phyloP scores from a whole-genome alignment of 2,797 vertebrate genomes.

The Diceros bicornis region DNA sequence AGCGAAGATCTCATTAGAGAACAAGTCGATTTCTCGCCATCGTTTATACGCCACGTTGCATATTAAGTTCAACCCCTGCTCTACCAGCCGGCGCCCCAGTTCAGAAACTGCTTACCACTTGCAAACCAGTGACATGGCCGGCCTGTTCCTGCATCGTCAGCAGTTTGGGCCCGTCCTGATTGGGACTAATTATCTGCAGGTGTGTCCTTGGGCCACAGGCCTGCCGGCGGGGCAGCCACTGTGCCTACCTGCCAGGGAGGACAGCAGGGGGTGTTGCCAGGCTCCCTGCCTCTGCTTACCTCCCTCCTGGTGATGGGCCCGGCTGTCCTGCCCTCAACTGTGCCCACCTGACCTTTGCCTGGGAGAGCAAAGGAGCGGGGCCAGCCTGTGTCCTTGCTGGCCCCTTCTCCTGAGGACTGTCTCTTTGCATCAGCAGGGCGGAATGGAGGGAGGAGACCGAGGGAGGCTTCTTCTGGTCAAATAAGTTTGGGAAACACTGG shows the following conservation, averaged over 20 bases:
- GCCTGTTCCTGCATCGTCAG: conserved; percentile 87
- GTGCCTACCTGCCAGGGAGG: conserved; percentile 79
- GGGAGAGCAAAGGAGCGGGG: conserved; percentile 52
- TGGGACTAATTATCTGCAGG: conserved; percentile 91
- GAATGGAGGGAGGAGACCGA: background rate
- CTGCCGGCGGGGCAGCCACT: conserved; percentile 83
- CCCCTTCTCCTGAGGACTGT: background rate
- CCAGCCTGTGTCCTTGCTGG: background rate
- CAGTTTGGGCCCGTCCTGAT: conserved; percentile 86
- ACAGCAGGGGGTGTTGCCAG: conserved; percentile 49
- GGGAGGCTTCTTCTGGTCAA: background rate
- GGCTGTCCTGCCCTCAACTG: background rate
- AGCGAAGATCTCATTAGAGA: conserved; percentile 74
- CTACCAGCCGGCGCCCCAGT: conserved; percentile 77
- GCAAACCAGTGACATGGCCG: conserved; percentile 83
- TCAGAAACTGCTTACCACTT: conserved; percentile 83
- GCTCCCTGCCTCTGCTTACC: conserved; percentile 51
- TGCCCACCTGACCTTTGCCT: background rate
- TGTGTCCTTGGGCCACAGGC: conserved; percentile 84
- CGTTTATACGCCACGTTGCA: conserved; percentile 85
- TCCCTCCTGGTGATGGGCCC: background rate
- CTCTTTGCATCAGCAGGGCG: background rate
- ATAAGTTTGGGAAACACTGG: background rate
- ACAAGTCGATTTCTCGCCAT: conserved; percentile 74
- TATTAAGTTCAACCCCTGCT: conserved; percentile 80